Percentiles rank a stretch among this genome's conserved stretches.
Evolutionary conservation across 2,113 vertebrate genomes (phyloP).

Genomic region (Damaliscus lunatus): DNA sequence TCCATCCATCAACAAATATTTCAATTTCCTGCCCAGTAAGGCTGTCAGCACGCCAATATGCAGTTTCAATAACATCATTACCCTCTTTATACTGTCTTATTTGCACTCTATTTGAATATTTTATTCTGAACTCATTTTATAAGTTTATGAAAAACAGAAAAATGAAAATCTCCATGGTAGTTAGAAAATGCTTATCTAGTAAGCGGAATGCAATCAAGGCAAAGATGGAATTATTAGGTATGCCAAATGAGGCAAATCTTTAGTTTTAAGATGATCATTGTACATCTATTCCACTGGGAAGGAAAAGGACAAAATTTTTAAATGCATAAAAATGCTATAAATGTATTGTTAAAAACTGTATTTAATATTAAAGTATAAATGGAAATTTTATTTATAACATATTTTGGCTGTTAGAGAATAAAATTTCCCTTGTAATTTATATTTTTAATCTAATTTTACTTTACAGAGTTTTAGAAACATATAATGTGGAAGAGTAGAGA

Average conservation of each 20-base stretch:
- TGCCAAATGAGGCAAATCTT: not conserved
- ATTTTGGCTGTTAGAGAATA: not conserved
- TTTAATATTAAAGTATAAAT: not conserved
- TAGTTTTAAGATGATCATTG: not conserved
- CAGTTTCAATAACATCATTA: not conserved
- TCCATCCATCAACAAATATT: not conserved
- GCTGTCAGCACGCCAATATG: not conserved
- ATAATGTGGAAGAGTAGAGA: not conserved
- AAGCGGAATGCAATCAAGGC: not conserved
- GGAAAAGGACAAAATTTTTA: not conserved
- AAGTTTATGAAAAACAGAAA: not conserved
- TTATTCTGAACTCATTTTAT: not conserved
- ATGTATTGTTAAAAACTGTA: not conserved
- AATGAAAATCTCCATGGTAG: not conserved
- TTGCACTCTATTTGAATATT: not conserved
- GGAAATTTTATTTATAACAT: not conserved
- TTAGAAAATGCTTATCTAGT: not conserved
- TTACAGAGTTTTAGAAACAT: not conserved
- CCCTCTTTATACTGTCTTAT: not conserved
- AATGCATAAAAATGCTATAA: not conserved
- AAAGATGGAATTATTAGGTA: not conserved
- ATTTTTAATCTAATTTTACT: not conserved
- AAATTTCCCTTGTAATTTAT: not conserved
- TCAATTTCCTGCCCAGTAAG: not conserved
- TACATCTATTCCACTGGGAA: slow-evolving; percentile 66